A percentile compares a stretch with the other conserved stretches of the same genome.
These are phyloP conservation scores for Polypedilum vanderplanki DNA, from an alignment of 1,140 invertebrate species.

Conservation along the genomic window DNA sequence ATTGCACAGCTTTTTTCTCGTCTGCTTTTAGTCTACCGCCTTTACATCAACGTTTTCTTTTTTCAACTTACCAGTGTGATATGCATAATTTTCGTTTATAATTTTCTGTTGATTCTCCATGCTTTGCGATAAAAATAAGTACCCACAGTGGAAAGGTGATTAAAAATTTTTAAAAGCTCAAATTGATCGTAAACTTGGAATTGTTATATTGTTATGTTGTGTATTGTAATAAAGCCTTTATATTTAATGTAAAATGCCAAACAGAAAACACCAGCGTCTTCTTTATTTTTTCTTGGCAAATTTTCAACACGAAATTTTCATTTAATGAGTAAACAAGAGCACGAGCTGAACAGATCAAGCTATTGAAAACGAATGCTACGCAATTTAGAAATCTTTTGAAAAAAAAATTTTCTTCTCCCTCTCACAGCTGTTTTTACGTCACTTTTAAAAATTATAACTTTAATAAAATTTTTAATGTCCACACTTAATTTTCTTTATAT, in stretches of 20 bases:
- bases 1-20: neutral
- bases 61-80: neutral
- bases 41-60: no score
- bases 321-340: neutral
- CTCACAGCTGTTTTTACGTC: neutral
- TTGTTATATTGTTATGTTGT: neutral
- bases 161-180: no score
- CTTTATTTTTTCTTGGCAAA: neutral
- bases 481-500: neutral
- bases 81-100: neutral
- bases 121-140: neutral
- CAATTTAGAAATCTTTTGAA: neutral
- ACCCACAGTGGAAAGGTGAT: no score
- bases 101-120: conserved; percentile 18
- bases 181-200: no score
- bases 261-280: neutral
- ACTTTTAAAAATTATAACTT: neutral
- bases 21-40: conserved; percentile 5
- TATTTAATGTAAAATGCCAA: neutral
- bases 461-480: neutral
- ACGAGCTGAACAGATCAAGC: conserved; percentile 1
- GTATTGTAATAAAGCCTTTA: neutral
- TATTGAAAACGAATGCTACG: conserved; percentile 15
- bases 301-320: neutral
- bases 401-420: neutral